Evolutionary conservation across 2,797 vertebrate genomes (phyloP), one percentile per base, ranked within the genome.

Genomic region (Adrianichthys oophorus): DNA sequence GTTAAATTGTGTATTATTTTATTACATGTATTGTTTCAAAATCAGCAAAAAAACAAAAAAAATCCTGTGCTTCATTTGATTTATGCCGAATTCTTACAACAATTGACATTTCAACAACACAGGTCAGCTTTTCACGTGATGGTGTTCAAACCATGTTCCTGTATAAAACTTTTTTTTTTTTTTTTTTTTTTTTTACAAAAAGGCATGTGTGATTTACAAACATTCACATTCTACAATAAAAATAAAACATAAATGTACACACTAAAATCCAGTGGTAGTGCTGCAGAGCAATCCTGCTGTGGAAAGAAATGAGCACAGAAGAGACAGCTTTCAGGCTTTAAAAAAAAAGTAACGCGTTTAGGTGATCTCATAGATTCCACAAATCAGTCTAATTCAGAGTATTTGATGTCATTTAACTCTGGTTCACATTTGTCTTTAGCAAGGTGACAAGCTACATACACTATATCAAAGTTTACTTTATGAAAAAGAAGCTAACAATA

Each of bases 141-240:
- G 78, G 55, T 82, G 61, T 82, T 88, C 59, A 87, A 71, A 74
- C 88, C 78, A 86, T 86, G 77, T 77, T 84, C 32, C 83, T 85
- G 89, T 92, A 92, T 84, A 92, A 92, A 92, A 91, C 32, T 32
- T 32, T 32, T 26, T 24, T 24, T 26, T 26, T 24, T 26, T 26
- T 26, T 7, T 26, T 26, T 26, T 5, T 26, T 26, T 26, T 87
- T 86, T 83, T 89, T 91, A 91, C 80, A 90, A 91, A 91, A 92
- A 92, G 91, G 89, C 89, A 90, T 89, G 85, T 84, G 85, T 92
- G 87, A 91, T 87, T 87, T 85, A 88, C 63, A 88, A 87, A 90
- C 76, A 84, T 76, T 81, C 70, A 89, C 86, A 83, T 84, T 83
- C 85, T 87, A 87, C 66, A 80, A 72, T 71, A 85, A 62, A 78